These are phyloP conservation scores for Tapera naevia DNA, from an alignment of 2,797 vertebrate species.

Conservation along the genomic window DNA sequence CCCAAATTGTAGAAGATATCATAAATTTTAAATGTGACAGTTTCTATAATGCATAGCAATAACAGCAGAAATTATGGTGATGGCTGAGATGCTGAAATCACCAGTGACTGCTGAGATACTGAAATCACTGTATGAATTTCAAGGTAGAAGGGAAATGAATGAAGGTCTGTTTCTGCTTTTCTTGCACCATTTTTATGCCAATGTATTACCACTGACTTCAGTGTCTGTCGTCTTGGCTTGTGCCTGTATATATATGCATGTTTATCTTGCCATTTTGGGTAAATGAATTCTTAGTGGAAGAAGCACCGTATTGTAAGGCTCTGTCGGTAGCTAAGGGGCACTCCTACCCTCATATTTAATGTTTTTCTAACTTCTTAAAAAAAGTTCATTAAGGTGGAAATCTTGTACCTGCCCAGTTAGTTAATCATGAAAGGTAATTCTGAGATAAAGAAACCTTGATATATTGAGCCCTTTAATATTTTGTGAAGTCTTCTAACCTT, in stretches of 20 bases:
- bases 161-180: not conserved
- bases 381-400: not conserved
- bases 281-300: not conserved
- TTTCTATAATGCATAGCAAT: constrained; percentile 7
- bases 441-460: not conserved
- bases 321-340: not conserved
- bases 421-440: not conserved
- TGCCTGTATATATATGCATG: not conserved
- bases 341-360: not conserved
- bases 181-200: not conserved
- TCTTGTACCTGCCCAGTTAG: not conserved
- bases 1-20: not conserved
- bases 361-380: not conserved
- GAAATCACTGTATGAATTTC: not conserved
- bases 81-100: not conserved
- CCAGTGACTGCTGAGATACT: not conserved
- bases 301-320: not conserved
- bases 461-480: not conserved
- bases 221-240: not conserved
- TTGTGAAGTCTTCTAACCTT: not conserved
- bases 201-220: not conserved
- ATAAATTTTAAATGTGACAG: constrained; percentile 27
- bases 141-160: not conserved
- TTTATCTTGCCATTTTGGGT: not conserved
- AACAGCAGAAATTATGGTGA: not conserved